A percentile compares a stretch with the other conserved stretches of the same genome.
phyloP scores from a whole-genome alignment of 2,113 vertebrate genomes.

The Micronycteris hirsuta region DNA sequence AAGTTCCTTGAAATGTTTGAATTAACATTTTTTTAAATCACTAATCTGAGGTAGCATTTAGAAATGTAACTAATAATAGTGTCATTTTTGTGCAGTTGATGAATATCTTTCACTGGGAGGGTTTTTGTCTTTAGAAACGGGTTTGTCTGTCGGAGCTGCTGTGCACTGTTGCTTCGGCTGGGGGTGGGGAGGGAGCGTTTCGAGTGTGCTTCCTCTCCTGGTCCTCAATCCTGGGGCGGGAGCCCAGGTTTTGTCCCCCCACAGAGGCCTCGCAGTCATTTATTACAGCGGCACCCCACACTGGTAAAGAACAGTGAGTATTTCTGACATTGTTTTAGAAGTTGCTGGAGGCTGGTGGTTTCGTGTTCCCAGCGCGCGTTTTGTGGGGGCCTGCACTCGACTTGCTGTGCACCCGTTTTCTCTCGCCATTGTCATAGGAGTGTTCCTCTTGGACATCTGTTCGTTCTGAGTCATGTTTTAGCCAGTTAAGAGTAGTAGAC shows the following conservation, averaged over 20 bases:
- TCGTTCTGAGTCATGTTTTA: background rate
- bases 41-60: constrained; percentile 23
- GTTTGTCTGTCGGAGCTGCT: background rate
- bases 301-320: background rate
- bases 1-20: background rate
- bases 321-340: background rate
- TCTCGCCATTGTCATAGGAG: background rate
- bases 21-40: background rate
- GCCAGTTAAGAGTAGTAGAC: background rate
- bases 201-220: background rate
- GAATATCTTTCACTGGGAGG: background rate
- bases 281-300: background rate
- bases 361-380: background rate
- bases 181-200: background rate
- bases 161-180: background rate
- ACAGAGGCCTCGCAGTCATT: background rate
- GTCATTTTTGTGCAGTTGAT: background rate
- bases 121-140: constrained; percentile 2
- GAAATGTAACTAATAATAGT: background rate
- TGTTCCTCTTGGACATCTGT: background rate
- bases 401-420: background rate
- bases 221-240: background rate
- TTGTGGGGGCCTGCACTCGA: background rate
- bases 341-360: background rate
- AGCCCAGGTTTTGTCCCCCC: background rate